These are phyloP conservation scores for Asteroscopus sphinx DNA, from an alignment of 2,888 invertebrate species.

Conservation along the genomic window DNA sequence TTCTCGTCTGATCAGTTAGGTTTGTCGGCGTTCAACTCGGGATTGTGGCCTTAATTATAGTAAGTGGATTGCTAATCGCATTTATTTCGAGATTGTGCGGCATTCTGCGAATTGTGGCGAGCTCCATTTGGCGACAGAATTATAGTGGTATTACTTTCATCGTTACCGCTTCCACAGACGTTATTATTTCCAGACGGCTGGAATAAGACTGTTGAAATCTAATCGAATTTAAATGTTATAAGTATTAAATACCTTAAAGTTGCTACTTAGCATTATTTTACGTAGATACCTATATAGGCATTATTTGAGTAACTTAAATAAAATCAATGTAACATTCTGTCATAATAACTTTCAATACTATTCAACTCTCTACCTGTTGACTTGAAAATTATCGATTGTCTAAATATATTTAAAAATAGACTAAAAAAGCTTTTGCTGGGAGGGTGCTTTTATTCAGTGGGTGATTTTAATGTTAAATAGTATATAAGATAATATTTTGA, in stretches of 20 bases:
- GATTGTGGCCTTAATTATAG: slow-evolving; percentile 78
- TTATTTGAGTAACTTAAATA: too few species aligned
- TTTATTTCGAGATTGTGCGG: slow-evolving; percentile 68
- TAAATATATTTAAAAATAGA: too few species aligned
- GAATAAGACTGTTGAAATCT: slow-evolving; percentile 15
- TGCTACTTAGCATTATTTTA: too few species aligned
- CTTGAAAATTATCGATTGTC: too few species aligned
- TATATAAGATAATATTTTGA: too few species aligned
- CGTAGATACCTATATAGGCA: too few species aligned
- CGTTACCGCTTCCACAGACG: slow-evolving; percentile 40
- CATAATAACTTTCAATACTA: too few species aligned
- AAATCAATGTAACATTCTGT: too few species aligned
- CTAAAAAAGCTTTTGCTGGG: too few species aligned
- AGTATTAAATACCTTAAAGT: not conserved
- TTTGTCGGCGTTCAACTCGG: slow-evolving; percentile 71
- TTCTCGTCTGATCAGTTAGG: slow-evolving; percentile 78
- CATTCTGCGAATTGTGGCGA: slow-evolving; percentile 54
- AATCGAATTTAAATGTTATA: slow-evolving; percentile 11
- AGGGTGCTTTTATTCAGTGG: too few species aligned
- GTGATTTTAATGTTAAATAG: too few species aligned
- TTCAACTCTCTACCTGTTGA: too few species aligned
- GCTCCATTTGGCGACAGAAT: slow-evolving; percentile 56
- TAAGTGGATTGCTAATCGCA: slow-evolving; percentile 80
- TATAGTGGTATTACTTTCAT: slow-evolving; percentile 54
- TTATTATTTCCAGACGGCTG: slow-evolving; percentile 42